These are phyloP conservation scores for Neodontobutis hainanensis DNA, from an alignment of 2,113 vertebrate genomes.

Conservation along the genomic window DNA sequence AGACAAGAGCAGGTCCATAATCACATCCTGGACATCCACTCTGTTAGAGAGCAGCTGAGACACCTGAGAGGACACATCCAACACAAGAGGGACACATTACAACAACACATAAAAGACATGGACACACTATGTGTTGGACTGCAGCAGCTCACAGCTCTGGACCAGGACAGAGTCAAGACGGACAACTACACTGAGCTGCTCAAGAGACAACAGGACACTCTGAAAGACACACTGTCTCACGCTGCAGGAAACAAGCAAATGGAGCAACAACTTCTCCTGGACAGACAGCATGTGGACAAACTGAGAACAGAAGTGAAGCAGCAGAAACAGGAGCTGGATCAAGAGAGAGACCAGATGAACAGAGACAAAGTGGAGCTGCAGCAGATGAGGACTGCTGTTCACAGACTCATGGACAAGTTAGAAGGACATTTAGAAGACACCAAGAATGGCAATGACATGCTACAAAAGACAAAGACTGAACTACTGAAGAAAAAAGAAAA, in stretches of 20 bases:
- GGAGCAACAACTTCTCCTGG: background rate
- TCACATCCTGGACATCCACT: background rate
- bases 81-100: background rate
- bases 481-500: background rate
- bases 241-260: background rate
- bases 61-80: background rate
- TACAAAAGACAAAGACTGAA: slow-evolving; percentile 1
- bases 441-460: background rate
- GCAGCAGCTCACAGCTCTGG: background rate
- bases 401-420: background rate
- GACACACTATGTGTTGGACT: background rate
- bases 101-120: background rate
- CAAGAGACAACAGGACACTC: background rate
- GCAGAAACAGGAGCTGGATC: background rate
- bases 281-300: background rate
- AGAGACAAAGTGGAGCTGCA: background rate
- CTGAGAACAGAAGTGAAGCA: slow-evolving; percentile 3
- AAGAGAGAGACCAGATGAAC: slow-evolving; percentile 4
- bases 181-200: background rate
- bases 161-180: background rate
- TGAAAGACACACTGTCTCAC: background rate
- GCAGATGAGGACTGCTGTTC: background rate
- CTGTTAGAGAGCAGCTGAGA: background rate
- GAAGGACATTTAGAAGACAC: background rate
- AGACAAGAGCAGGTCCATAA: slow-evolving; percentile 3